A percentile compares a stretch with the other conserved stretches of the same genome.
Conservation (phyloP, 2,797 vertebrate genomes). For the Acomys russatus region DNA sequence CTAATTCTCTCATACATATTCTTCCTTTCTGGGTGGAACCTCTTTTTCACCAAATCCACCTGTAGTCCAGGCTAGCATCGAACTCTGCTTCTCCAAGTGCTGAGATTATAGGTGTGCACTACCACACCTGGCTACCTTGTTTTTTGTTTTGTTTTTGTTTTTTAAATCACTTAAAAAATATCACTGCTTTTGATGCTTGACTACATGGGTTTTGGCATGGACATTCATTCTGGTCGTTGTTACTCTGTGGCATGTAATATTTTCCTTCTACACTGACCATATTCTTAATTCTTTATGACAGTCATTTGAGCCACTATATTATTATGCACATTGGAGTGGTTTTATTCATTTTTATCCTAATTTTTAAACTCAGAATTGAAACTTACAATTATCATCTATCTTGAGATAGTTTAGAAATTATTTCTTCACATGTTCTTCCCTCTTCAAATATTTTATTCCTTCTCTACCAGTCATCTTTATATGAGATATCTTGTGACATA, state of each 20-base stretch:
- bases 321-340: neutral
- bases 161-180: slow-evolving; percentile 28
- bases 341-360: neutral
- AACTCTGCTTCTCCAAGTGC: too few relatives aligned
- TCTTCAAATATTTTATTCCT: neutral
- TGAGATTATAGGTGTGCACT: neutral
- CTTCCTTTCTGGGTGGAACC: neutral
- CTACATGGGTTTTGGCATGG: neutral
- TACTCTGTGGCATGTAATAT: neutral
- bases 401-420: slow-evolving; percentile 29
- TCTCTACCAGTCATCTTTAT: neutral
- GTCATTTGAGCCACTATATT: slow-evolving; percentile 19
- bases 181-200: neutral
- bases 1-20: neutral
- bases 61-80: neutral
- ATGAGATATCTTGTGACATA: neutral
- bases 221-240: slow-evolving; percentile 49
- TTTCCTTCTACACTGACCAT: neutral
- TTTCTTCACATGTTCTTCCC: slow-evolving; percentile 27
- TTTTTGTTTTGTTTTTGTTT: slow-evolving; percentile 28
- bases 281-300: slow-evolving; percentile 10
- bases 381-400: neutral
- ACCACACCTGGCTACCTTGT: neutral
- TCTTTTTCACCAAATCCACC: neutral
- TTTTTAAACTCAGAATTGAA: neutral